These are phyloP conservation scores for Sarcophaga carnaria DNA, from an alignment of 2,888 invertebrate species.

Conservation along the genomic window DNA sequence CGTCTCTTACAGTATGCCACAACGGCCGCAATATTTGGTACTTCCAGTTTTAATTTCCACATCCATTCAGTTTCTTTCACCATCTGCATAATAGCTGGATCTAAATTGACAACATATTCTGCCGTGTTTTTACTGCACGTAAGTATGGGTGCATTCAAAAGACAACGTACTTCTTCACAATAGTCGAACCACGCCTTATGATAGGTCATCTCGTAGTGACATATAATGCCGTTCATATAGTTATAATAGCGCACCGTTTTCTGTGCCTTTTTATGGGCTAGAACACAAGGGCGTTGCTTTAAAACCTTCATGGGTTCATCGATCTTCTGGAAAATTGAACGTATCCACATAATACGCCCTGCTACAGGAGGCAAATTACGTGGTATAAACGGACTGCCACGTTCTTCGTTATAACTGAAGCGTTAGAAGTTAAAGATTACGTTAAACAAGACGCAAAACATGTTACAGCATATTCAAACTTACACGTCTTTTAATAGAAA, in stretches of 20 bases:
- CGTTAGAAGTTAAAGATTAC: not conserved
- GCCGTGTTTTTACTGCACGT: conserved; percentile 85
- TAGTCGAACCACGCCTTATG: conserved; percentile 91
- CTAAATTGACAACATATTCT: conserved; percentile 88
- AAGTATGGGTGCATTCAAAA: conserved; percentile 87
- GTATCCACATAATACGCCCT: conserved; percentile 92
- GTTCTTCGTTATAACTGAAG: conserved; percentile 88
- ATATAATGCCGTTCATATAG: conserved; percentile 89
- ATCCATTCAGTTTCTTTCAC: conserved; percentile 92
- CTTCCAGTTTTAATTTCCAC: conserved; percentile 87
- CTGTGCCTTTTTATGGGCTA: conserved; percentile 86
- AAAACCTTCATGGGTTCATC: conserved; percentile 87
- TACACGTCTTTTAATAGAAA: conserved; percentile 87
- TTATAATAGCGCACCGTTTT: conserved; percentile 90
- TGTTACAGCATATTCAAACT: conserved; percentile 45
- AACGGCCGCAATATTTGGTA: conserved; percentile 90
- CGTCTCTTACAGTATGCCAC: conserved; percentile 88
- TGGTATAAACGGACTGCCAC: conserved; percentile 88
- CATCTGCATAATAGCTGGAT: conserved; percentile 87
- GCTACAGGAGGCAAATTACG: conserved; percentile 90
- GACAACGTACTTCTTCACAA: conserved; percentile 86
- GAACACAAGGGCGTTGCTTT: conserved; percentile 80
- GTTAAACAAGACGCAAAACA: not conserved
- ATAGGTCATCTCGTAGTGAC: conserved; percentile 92
- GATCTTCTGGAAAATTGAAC: conserved; percentile 89